Evolutionary conservation across 2,797 vertebrate species (phyloP).

Genomic region (Eulemur rubriventer): DNA sequence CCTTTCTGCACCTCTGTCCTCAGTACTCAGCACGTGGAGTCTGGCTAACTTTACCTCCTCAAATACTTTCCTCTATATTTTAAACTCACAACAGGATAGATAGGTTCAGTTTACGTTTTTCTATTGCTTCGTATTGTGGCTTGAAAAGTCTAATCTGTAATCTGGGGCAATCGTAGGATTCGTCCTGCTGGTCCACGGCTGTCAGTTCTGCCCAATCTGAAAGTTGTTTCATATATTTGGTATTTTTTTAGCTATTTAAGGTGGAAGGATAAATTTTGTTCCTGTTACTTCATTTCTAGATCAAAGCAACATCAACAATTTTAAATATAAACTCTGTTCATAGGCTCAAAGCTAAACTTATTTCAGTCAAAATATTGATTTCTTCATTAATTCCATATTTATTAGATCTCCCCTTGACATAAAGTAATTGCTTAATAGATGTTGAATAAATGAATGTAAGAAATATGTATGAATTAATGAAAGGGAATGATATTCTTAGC

Average conservation of each 20-base stretch:
- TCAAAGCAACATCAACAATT: neutral
- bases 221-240: neutral
- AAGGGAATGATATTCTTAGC: neutral
- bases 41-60: neutral
- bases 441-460: neutral
- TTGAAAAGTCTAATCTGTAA: neutral
- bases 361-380: neutral
- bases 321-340: neutral
- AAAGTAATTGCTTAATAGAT: neutral
- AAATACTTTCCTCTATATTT: neutral
- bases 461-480: neutral
- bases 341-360: neutral
- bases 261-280: neutral
- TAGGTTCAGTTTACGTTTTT: neutral
- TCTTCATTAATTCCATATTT: neutral
- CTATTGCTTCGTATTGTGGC: no score
- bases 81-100: neutral
- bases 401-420: neutral
- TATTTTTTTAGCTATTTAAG: neutral
- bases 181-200: neutral
- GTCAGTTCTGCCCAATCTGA: neutral
- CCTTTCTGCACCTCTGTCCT: neutral
- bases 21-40: neutral
- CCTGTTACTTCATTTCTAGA: neutral
- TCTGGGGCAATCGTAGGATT: neutral